Conservation (phyloP, 2,113 vertebrate species). For the Corythornis cristatus region DNA sequence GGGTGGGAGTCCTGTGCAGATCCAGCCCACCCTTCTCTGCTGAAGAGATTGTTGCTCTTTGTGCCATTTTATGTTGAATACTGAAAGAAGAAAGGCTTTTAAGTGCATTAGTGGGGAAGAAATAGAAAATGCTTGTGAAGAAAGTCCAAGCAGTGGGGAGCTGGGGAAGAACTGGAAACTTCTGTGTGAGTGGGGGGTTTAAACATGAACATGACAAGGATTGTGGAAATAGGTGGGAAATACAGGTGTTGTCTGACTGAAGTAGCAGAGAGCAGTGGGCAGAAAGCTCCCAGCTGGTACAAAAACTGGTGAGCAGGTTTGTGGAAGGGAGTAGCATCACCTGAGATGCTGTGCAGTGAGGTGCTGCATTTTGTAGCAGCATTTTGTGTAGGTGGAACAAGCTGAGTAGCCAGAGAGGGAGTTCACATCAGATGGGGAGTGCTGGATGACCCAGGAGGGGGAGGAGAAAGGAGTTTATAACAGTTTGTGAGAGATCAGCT, state of each 20-base stretch:
- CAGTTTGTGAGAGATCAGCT: neutral
- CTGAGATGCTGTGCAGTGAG: neutral
- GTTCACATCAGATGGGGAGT: neutral
- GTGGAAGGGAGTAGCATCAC: accelerated
- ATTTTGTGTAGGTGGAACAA: neutral
- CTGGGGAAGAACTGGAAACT: neutral
- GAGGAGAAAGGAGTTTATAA: neutral
- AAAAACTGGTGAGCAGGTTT: neutral
- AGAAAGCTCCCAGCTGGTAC: neutral
- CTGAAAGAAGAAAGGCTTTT: neutral
- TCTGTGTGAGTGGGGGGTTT: neutral
- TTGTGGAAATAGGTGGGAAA: neutral
- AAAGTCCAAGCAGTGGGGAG: neutral
- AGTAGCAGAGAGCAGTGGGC: neutral
- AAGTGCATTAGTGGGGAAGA: neutral
- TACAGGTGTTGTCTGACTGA: neutral
- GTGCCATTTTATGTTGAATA: neutral
- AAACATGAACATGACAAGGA: neutral
- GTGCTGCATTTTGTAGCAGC: neutral
- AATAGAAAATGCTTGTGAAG: neutral
- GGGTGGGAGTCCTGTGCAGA: neutral
- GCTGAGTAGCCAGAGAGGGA: neutral
- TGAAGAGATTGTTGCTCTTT: accelerated
- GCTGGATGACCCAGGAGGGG: neutral
- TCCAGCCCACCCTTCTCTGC: neutral